Percentiles rank a stretch among this genome's conserved stretches.
Conservation (phyloP, 2,113 vertebrate genomes). For the Phylloscopus trochilus region DNA sequence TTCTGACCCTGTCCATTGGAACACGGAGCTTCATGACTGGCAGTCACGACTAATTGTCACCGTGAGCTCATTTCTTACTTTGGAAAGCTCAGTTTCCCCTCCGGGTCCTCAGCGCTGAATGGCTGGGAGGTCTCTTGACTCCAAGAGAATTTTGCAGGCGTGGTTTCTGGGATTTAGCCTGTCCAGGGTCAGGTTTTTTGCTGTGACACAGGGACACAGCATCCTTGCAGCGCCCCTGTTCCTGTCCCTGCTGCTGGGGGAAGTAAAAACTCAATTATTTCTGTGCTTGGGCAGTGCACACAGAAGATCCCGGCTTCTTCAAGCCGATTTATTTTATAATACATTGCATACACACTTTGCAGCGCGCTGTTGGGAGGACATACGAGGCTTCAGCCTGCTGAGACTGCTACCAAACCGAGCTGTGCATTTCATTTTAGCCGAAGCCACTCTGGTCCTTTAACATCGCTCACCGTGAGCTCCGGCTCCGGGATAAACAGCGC, state of each 20-base stretch:
- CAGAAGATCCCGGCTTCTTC: background rate
- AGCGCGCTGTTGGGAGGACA: background rate
- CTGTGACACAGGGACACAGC: accelerated
- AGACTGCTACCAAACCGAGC: background rate
- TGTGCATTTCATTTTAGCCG: background rate
- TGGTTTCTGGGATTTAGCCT: background rate
- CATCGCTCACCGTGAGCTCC: accelerated
- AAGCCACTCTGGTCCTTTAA: accelerated
- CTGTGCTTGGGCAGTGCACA: accelerated
- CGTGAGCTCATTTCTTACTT: background rate
- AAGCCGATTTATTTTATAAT: background rate
- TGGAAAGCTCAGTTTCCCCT: background rate
- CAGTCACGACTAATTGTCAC: background rate
- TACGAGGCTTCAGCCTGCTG: accelerated
- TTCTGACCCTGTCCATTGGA: background rate
- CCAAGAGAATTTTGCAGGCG: background rate
- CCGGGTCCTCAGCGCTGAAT: background rate
- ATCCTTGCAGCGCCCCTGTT: background rate
- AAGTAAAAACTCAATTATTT: accelerated
- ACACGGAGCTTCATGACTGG: accelerated
- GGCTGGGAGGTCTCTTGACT: accelerated
- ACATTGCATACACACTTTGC: background rate
- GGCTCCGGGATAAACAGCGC: accelerated
- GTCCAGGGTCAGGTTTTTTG: background rate
- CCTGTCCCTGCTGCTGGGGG: background rate